Evolutionary conservation across 2,888 invertebrate genomes (phyloP).

Genomic region (Macrophya annulata): DNA sequence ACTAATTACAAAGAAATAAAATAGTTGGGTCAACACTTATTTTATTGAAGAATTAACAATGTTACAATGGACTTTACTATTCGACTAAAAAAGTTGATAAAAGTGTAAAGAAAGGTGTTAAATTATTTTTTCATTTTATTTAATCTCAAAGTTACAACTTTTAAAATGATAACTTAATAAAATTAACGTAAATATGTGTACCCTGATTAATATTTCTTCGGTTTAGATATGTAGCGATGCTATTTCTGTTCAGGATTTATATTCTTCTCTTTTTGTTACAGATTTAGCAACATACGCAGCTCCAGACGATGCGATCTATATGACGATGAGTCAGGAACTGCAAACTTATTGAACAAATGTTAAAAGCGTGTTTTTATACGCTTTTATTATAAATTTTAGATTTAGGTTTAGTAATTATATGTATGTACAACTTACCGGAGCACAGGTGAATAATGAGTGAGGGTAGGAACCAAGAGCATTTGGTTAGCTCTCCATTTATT

Average conservation of each 20-base stretch:
- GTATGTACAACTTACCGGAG: constrained; percentile 36
- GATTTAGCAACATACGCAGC: constrained; percentile 83
- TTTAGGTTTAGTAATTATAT: neutral
- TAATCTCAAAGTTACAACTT: neutral
- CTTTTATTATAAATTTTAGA: neutral
- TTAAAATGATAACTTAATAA: neutral
- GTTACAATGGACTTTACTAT: neutral
- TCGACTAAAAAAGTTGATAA: neutral
- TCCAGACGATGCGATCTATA: constrained; percentile 86
- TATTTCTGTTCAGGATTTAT: neutral
- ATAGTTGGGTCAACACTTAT: neutral
- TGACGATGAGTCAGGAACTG: constrained; percentile 80
- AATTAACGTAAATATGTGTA: constrained; percentile 10
- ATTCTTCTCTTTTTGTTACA: constrained; percentile 73
- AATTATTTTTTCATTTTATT: neutral
- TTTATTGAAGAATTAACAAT: neutral
- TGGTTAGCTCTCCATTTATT: neutral
- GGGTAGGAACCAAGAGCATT: neutral
- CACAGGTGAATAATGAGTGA: neutral
- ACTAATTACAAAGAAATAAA: neutral
- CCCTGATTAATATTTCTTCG: neutral
- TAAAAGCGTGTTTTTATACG: neutral
- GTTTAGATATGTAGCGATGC: neutral
- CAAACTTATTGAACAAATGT: constrained; percentile 72
- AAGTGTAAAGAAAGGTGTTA: neutral